Conservation (phyloP, 1,140 invertebrate genomes). For the Diploscapter pachys region DNA sequence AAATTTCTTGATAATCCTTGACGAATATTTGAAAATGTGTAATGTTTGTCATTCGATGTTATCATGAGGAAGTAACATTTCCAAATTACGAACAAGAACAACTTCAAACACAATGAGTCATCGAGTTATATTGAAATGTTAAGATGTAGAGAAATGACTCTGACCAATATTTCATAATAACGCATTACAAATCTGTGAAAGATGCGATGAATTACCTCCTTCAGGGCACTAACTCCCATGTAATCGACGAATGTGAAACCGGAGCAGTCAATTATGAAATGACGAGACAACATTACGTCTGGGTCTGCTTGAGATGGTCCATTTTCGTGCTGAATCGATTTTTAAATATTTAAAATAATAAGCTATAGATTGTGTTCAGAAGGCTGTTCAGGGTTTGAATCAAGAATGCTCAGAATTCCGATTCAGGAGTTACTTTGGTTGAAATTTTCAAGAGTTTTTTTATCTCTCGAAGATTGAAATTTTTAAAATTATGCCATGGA, state of each 20-base stretch:
- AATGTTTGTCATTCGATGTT: too few relatives aligned
- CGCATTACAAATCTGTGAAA: neutral
- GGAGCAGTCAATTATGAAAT: conserved; percentile 58
- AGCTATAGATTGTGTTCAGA: neutral
- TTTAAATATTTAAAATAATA: conserved; percentile 11
- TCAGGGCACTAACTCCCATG: conserved; percentile 58
- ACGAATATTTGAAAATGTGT: too few relatives aligned
- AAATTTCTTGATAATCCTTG: too few relatives aligned
- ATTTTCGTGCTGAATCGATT: neutral
- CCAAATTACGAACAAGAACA: too few relatives aligned
- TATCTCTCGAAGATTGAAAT: neutral
- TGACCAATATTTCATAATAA: too few relatives aligned
- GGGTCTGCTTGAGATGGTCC: neutral
- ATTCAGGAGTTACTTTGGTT: neutral
- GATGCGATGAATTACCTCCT: conserved; percentile 31
- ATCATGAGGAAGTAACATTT: too few relatives aligned
- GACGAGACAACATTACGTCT: conserved; percentile 27
- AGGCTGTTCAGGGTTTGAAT: neutral
- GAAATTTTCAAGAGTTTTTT: neutral
- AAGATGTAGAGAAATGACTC: too few relatives aligned
- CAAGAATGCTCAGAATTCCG: too few relatives aligned
- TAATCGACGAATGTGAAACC: conserved; percentile 59
- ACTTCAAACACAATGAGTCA: neutral
- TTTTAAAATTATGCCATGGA: neutral
- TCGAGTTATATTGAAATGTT: too few relatives aligned